Conservation (phyloP, 2,113 vertebrate genomes). For the Hippopotamus amphibius region DNA sequence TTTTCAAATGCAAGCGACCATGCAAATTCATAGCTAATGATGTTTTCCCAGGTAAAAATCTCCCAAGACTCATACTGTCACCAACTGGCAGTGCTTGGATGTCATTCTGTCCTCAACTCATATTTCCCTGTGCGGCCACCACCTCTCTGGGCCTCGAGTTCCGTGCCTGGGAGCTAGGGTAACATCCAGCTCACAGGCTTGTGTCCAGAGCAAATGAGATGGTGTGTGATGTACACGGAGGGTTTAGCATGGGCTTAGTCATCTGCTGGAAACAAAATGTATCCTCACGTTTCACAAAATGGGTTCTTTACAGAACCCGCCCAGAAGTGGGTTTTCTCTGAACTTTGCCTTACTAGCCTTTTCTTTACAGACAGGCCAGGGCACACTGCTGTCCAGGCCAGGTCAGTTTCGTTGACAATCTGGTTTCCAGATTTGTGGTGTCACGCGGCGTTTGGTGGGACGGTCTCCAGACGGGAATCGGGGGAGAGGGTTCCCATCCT, state of each 20-base stretch:
- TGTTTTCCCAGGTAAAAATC: not conserved
- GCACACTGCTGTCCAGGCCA: not conserved
- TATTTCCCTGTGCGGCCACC: accelerated
- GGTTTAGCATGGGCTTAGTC: not conserved
- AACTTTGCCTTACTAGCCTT: not conserved
- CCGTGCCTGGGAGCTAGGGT: not conserved
- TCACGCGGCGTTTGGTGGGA: too few species aligned
- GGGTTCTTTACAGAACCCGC: not conserved
- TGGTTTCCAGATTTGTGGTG: not conserved
- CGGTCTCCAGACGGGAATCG: accelerated
- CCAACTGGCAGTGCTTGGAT: accelerated
- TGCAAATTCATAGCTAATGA: not conserved
- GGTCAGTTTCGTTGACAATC: not conserved
- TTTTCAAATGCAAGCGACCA: not conserved
- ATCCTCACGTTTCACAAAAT: accelerated
- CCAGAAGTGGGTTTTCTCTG: not conserved
- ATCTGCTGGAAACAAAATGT: accelerated
- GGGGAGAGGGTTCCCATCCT: not conserved
- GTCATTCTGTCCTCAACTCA: accelerated
- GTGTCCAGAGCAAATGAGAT: accelerated
- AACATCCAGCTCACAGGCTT: accelerated
- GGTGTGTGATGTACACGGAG: accelerated
- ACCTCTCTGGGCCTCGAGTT: too few species aligned
- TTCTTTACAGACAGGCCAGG: not conserved
- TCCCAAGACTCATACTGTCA: accelerated